phyloP scores from a whole-genome alignment of 2,113 vertebrate genomes.

The Thryonomys swinderianus region DNA sequence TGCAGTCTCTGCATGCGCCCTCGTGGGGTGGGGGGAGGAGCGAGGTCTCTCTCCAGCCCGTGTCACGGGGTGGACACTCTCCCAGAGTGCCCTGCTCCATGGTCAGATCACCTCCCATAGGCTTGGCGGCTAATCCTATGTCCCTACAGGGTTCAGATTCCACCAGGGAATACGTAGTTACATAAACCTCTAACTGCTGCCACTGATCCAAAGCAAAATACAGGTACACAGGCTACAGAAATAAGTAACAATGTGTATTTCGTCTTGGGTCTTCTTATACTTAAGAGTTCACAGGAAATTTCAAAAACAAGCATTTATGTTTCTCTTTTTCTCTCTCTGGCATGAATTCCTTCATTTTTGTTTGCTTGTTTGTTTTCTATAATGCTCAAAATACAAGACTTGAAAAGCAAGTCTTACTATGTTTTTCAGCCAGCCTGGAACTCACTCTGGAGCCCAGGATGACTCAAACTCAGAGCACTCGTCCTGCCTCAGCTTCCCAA shows the following conservation, averaged over 20 bases:
- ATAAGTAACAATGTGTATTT: not conserved
- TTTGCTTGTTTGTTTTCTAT: no score
- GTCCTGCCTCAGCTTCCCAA: not conserved
- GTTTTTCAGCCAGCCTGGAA: not conserved
- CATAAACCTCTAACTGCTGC: not conserved
- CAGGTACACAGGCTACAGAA: not conserved
- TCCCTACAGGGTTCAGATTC: not conserved
- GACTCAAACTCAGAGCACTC: not conserved
- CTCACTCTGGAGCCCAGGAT: not conserved
- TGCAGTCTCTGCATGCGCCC: rapidly evolving
- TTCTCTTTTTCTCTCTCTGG: not conserved
- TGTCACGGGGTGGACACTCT: not conserved
- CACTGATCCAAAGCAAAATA: not conserved
- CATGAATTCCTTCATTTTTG: not conserved
- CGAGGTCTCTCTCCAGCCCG: rapidly evolving
- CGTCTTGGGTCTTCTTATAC: not conserved
- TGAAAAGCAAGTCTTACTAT: not conserved
- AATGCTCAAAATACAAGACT: not conserved
- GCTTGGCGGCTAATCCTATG: not conserved
- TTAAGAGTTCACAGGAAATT: not conserved
- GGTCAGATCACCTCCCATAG: no score
- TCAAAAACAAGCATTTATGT: not conserved
- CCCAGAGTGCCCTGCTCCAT: not conserved
- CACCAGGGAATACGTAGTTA: no score
- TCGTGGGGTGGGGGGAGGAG: rapidly evolving